phyloP scores from a whole-genome alignment of 2,113 vertebrate genomes.

The Lanius ludovicianus region DNA sequence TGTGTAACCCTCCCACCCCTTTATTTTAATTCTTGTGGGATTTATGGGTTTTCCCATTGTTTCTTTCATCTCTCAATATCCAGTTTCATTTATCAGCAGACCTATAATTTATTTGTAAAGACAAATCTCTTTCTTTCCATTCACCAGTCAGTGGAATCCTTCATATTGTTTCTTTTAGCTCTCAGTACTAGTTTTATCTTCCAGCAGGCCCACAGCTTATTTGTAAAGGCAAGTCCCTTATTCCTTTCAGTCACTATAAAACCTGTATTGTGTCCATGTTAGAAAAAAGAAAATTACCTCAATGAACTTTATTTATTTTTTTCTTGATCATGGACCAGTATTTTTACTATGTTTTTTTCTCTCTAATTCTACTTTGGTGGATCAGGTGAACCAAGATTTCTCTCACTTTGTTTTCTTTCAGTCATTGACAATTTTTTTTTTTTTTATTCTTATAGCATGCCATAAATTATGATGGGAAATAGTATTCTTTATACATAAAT shows the following conservation, averaged over 20 bases:
- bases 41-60: too few species aligned
- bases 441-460: background rate
- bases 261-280: fast-evolving
- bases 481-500: background rate
- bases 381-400: background rate
- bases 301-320: background rate
- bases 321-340: background rate
- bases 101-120: too few species aligned
- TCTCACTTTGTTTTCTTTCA: background rate
- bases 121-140: too few species aligned
- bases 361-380: background rate
- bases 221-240: too few species aligned
- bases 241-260: background rate
- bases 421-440: background rate
- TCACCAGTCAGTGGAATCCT: too few species aligned
- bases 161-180: too few species aligned
- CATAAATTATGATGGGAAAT: background rate
- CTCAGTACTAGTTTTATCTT: too few species aligned
- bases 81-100: too few species aligned
- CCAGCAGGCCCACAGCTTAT: too few species aligned
- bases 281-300: background rate
- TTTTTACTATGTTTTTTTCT: background rate
- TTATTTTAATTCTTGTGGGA: too few species aligned
- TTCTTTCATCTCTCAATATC: too few species aligned
- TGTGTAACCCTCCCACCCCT: too few species aligned